Conservation (phyloP, 1,140 invertebrate genomes). For the Trialeurodes vaporariorum region DNA sequence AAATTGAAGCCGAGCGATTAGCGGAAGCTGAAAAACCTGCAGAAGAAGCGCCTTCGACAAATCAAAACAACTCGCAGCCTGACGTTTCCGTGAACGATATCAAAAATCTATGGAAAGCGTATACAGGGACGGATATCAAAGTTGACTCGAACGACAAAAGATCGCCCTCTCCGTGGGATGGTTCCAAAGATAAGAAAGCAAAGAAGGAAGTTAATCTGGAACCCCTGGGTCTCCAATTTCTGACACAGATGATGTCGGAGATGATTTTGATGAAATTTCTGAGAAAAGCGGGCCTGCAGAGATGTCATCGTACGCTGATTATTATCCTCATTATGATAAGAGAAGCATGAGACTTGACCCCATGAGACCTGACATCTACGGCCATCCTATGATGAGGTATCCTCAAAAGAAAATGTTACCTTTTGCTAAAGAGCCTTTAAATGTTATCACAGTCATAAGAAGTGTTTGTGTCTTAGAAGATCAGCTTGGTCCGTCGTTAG, state of each 20-base stretch:
- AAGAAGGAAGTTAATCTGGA: constrained; percentile 1
- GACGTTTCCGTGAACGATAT: constrained; percentile 27
- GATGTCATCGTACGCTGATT: not conserved
- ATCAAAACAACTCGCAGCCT: not conserved
- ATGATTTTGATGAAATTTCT: not conserved
- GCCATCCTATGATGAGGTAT: constrained; percentile 6
- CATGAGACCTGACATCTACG: too few species aligned
- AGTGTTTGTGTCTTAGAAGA: constrained; percentile 65
- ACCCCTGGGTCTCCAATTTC: not conserved
- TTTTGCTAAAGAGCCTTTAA: constrained; percentile 15
- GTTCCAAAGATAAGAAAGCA: not conserved
- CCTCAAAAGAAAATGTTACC: not conserved
- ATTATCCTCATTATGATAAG: not conserved
- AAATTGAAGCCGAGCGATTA: constrained; percentile 3
- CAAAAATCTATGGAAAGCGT: constrained; percentile 28
- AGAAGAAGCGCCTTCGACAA: not conserved
- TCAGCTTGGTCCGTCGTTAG: constrained; percentile 57
- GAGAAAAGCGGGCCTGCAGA: not conserved
- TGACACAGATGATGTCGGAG: not conserved
- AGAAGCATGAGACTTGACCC: not conserved
- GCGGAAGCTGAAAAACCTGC: not conserved
- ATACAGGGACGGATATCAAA: constrained; percentile 25
- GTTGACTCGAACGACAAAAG: constrained; percentile 13
- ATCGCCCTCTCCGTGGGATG: constrained; percentile 26
- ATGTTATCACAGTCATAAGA: constrained; percentile 53